Percentiles rank a stretch among this genome's conserved stretches.
phyloP scores from a whole-genome alignment of 2,797 vertebrate species.

The Spinus olivaceus region DNA sequence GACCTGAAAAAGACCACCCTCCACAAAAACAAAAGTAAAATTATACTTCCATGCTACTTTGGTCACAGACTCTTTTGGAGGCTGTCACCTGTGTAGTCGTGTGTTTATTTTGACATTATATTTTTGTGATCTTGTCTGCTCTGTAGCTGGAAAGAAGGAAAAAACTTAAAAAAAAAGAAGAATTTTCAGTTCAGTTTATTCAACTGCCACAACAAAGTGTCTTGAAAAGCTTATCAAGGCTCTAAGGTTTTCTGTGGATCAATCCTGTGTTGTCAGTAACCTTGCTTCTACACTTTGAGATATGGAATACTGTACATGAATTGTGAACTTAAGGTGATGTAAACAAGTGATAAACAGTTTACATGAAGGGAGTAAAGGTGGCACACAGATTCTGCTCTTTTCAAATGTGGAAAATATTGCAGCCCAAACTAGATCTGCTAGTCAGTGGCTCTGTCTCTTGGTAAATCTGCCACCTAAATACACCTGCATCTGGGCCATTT shows the following conservation, averaged over 20 bases:
- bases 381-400: not conserved
- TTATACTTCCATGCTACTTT: not conserved
- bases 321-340: not conserved
- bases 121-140: constrained; percentile 28
- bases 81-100: not conserved
- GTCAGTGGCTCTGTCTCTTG: not conserved
- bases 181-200: not conserved
- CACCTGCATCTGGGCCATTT: not conserved
- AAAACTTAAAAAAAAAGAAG: not conserved
- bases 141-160: not conserved
- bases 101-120: constrained; percentile 47
- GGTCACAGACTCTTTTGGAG: not conserved
- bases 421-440: not conserved
- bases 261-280: not conserved
- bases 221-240: not conserved
- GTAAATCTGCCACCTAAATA: not conserved
- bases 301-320: not conserved
- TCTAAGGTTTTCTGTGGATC: not conserved
- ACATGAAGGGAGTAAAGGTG: not conserved
- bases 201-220: not conserved
- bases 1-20: constrained; percentile 15
- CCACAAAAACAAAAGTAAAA: not conserved
- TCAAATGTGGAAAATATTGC: not conserved
- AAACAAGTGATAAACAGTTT: not conserved
- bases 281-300: not conserved